Conservation (phyloP, 2,113 vertebrate species). For the Paedocypris sp. region DNA sequence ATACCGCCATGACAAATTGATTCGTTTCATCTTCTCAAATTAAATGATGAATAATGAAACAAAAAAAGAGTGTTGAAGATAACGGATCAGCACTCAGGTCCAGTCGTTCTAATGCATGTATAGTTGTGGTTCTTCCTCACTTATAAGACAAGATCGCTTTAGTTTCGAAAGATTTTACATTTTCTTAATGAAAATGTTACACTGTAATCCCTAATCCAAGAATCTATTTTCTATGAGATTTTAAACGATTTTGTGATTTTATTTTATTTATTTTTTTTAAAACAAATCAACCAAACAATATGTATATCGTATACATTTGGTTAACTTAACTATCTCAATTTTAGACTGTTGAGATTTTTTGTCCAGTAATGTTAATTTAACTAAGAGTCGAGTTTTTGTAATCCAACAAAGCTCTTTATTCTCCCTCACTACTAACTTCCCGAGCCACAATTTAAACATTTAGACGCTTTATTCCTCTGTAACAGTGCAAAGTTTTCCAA, state of each 20-base stretch:
- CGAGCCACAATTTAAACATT: not conserved
- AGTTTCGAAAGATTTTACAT: no score
- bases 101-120: constrained; percentile 10
- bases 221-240: no score
- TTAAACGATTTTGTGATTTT: no score
- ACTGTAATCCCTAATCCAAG: no score
- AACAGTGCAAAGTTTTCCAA: not conserved
- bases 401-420: not conserved
- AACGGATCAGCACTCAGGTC: not conserved
- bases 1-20: not conserved
- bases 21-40: not conserved
- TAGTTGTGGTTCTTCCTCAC: not conserved
- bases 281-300: no score
- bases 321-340: no score
- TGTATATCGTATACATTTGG: no score
- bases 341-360: no score
- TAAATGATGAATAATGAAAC: not conserved
- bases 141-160: not conserved
- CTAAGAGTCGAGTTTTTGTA: not conserved
- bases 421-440: not conserved
- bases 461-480: not conserved
- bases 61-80: not conserved
- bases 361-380: not conserved
- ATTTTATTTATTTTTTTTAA: no score
- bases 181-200: no score